phyloP scores from a whole-genome alignment of 1,140 invertebrate species.

The Uloborus diversus region DNA sequence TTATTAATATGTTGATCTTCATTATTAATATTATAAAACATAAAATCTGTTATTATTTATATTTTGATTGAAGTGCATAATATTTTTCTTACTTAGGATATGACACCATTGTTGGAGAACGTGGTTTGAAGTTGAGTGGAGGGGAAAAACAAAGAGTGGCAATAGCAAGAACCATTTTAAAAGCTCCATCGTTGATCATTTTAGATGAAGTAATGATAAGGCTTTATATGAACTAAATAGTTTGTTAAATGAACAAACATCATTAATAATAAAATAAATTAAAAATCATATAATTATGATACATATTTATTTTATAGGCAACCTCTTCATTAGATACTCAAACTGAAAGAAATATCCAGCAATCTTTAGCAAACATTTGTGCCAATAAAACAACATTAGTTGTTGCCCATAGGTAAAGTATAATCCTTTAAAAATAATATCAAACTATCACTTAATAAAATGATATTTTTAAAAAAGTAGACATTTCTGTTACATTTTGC shows the following conservation, averaged over 20 bases:
- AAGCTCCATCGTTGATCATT: constrained; percentile 84
- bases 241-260: neutral
- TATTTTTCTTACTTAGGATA: constrained; percentile 63
- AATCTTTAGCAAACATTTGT: constrained; percentile 78
- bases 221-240: neutral
- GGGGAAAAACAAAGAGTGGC: constrained; percentile 95
- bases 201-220: constrained; percentile 90
- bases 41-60: too few relatives aligned
- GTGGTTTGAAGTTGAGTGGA: constrained; percentile 71
- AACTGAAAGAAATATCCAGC: constrained; percentile 67
- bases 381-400: constrained; percentile 89
- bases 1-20: too few relatives aligned
- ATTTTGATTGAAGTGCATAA: too few relatives aligned
- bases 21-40: too few relatives aligned
- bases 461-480: too few relatives aligned
- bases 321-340: constrained; percentile 65
- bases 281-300: too few relatives aligned
- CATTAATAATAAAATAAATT: too few relatives aligned
- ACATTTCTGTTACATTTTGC: too few relatives aligned
- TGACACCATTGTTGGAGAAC: constrained; percentile 67
- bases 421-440: too few relatives aligned
- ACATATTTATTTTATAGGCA: constrained; percentile 62
- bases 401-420: constrained; percentile 83
- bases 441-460: too few relatives aligned
- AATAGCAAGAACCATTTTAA: constrained; percentile 89